A percentile compares a stretch with the other conserved stretches of the same genome.
Evolutionary conservation across 1,140 invertebrate genomes (phyloP).

Genomic region (Eciton burchellii): DNA sequence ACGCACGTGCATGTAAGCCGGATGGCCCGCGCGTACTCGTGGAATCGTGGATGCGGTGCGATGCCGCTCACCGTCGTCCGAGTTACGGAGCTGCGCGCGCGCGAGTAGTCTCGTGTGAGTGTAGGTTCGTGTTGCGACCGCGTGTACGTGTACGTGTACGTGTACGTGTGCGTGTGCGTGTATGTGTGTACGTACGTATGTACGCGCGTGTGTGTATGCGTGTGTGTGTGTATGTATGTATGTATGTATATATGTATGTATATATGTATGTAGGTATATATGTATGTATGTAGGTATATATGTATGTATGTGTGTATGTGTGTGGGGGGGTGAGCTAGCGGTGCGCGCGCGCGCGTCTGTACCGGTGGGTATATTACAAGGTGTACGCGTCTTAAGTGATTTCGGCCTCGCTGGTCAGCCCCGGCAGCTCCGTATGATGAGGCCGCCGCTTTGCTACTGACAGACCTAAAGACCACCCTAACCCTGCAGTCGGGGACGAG

Average conservation of each 20-base stretch:
- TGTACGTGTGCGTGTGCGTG: slow-evolving; percentile 58
- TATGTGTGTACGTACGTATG: slow-evolving; percentile 46
- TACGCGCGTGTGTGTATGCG: slow-evolving; percentile 72
- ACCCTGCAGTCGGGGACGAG: slow-evolving; percentile 81
- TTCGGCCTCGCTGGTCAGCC: slow-evolving; percentile 84
- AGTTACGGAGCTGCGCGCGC: slow-evolving; percentile 59
- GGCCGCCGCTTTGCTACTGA: slow-evolving; percentile 86
- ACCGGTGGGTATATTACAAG: slow-evolving; percentile 82
- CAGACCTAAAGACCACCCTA: slow-evolving; percentile 85
- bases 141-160: slow-evolving; percentile 39
- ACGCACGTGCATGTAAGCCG: slow-evolving; percentile 56
- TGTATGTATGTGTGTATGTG: slow-evolving; percentile 64
- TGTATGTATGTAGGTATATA: slow-evolving; percentile 57
- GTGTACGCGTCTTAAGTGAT: slow-evolving; percentile 85
- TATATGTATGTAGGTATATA: slow-evolving; percentile 39
- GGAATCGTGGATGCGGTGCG: slow-evolving; percentile 25
- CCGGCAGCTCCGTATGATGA: slow-evolving; percentile 85
- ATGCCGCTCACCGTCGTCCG: slow-evolving; percentile 40
- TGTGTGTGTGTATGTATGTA: slow-evolving; percentile 71
- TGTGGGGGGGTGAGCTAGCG: slow-evolving; percentile 65
- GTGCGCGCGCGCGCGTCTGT: slow-evolving; percentile 74
- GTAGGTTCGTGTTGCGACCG: slow-evolving; percentile 33
- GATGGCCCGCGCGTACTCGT: slow-evolving; percentile 55
- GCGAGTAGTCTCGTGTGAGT: slow-evolving; percentile 51
- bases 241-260: slow-evolving; percentile 59